Conservation (phyloP, 2,888 invertebrate genomes). For the Cheilosia scutellata region DNA sequence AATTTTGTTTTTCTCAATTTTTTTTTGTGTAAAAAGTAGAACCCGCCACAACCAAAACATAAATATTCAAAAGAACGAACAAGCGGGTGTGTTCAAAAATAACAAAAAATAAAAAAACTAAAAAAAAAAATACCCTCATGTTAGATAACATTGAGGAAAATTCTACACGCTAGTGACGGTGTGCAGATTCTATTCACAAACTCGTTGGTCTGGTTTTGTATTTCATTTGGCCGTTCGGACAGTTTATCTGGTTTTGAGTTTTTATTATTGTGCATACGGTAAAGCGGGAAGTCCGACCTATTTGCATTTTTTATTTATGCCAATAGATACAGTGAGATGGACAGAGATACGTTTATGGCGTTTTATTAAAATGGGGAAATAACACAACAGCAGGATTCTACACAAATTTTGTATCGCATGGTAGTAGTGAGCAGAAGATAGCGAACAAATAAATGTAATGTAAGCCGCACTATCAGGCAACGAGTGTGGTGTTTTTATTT, state of each 20-base stretch:
- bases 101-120: conserved; percentile 1
- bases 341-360: neutral
- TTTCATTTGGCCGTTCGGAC: conserved; percentile 43
- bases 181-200: conserved; percentile 21
- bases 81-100: neutral
- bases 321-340: neutral
- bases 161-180: neutral
- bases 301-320: conserved; percentile 29
- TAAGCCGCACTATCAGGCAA: no score
- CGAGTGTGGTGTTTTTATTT: no score
- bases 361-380: no score
- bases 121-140: neutral
- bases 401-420: no score
- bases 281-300: conserved; percentile 32
- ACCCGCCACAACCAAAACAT: conserved; percentile 22
- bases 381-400: no score
- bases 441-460: no score
- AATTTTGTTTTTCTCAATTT: neutral
- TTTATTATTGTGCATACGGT: conserved; percentile 19
- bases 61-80: conserved; percentile 50
- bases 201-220: conserved; percentile 39
- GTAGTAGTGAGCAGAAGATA: no score
- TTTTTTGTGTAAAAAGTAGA: neutral
- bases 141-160: conserved; percentile 45
- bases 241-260: conserved; percentile 47